Percentiles rank a stretch among this genome's conserved stretches.
Conservation (phyloP, 2,888 invertebrate genomes). For the Dexiosoma caninum region DNA sequence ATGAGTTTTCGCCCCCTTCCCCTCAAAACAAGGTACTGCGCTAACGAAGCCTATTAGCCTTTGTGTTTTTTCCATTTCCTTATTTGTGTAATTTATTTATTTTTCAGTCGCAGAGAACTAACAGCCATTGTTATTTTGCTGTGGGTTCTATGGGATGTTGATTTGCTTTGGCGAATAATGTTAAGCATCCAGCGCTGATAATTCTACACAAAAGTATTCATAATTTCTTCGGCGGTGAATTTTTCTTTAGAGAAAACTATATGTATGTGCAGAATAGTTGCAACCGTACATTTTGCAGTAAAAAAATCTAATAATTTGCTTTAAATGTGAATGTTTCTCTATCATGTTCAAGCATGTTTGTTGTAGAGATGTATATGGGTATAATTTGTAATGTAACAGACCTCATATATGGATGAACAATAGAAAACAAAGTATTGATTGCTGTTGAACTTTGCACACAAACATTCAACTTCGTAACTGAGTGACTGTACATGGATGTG, state of each 20-base stretch:
- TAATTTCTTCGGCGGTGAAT: constrained; percentile 17
- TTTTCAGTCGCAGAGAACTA: constrained; percentile 22
- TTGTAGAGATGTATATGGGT: too few species aligned
- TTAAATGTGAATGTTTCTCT: neutral
- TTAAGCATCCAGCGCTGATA: too few species aligned
- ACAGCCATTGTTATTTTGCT: neutral
- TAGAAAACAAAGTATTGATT: neutral
- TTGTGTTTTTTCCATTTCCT: neutral
- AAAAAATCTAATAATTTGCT: neutral
- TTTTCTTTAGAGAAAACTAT: constrained; percentile 12
- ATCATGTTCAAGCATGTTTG: too few species aligned
- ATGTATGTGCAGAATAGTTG: neutral
- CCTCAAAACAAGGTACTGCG: neutral
- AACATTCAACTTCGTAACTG: neutral
- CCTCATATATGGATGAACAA: neutral
- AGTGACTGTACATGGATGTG: neutral
- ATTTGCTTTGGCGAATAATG: too few species aligned
- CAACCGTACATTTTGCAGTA: neutral
- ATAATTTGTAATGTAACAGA: neutral
- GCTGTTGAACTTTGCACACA: neutral
- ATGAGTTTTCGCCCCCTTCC: neutral
- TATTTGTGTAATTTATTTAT: constrained; percentile 17
- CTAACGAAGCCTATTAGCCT: neutral
- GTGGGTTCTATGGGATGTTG: neutral
- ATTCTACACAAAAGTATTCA: too few species aligned